Conservation (phyloP, 2,888 invertebrate species). For the Noctua janthina region DNA sequence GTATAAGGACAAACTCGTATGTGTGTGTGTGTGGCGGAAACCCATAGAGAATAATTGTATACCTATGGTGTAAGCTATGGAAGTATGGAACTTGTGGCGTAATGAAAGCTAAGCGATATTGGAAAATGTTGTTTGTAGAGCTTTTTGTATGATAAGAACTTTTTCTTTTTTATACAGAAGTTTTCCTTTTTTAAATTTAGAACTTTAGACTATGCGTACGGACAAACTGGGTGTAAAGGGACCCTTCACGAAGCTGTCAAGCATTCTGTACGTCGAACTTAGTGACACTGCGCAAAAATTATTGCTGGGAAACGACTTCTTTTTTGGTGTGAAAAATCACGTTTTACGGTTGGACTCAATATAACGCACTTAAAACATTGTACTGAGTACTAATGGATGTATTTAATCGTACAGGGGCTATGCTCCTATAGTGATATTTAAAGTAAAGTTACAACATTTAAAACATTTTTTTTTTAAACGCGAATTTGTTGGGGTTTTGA, state of each 20-base stretch:
- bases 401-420: background rate
- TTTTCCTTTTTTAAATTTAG: background rate
- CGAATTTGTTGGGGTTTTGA: background rate
- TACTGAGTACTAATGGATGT: background rate
- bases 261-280: background rate
- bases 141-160: background rate
- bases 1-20: conserved; percentile 64
- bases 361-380: no score
- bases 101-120: conserved; percentile 64
- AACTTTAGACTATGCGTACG: background rate
- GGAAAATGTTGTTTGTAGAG: background rate
- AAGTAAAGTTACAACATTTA: background rate
- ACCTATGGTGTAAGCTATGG: conserved; percentile 64
- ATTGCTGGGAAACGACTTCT: background rate
- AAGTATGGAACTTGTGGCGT: conserved; percentile 65
- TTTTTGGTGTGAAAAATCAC: background rate
- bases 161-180: background rate
- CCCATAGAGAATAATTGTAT: conserved; percentile 71
- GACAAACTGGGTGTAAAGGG: background rate
- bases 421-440: background rate
- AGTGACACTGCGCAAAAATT: background rate
- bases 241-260: background rate
- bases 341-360: no score
- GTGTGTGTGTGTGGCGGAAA: conserved; percentile 71
- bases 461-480: background rate